These are phyloP conservation scores for Clarias pachynema DNA, from an alignment of 2,797 vertebrate genomes.

Conservation along the genomic window DNA sequence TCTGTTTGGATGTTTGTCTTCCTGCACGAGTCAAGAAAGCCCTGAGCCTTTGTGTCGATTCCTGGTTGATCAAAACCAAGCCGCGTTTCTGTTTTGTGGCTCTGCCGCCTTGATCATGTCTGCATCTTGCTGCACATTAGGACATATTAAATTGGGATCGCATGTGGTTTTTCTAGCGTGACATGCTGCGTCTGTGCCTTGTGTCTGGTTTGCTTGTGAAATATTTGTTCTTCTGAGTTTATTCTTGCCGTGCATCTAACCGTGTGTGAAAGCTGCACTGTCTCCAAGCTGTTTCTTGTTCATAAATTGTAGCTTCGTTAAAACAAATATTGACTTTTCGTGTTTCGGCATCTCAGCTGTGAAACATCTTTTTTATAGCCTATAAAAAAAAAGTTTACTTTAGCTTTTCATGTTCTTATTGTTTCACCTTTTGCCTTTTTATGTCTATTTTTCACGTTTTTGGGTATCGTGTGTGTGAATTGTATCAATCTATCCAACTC, in stretches of 20 bases:
- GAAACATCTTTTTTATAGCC: not conserved
- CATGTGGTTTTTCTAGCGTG: conserved; percentile 2
- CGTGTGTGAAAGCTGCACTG: not conserved
- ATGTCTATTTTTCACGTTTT: conserved; percentile 19
- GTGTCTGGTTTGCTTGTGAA: not conserved
- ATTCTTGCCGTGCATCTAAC: not conserved
- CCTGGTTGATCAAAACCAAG: conserved; percentile 20
- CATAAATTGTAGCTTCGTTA: conserved; percentile 17
- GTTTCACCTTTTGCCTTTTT: conserved; percentile 25
- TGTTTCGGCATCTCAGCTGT: conserved; percentile 13
- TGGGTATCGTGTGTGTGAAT: not conserved
- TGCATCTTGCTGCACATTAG: not conserved
- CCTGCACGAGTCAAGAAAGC: not conserved
- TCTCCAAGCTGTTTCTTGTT: not conserved
- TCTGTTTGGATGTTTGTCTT: not conserved
- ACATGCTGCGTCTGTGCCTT: conserved; percentile 18
- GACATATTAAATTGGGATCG: conserved; percentile 15
- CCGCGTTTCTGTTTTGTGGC: not conserved
- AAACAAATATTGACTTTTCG: conserved; percentile 2
- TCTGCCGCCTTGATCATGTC: conserved; percentile 16
- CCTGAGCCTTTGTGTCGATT: not conserved
- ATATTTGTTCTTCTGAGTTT: conserved; percentile 4
- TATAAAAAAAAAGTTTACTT: not conserved
- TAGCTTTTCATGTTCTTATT: not conserved
- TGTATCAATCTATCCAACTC: conserved; percentile 1